Evolutionary conservation across 1,140 invertebrate genomes (phyloP).

Genomic region (Trachelipus rathkii): DNA sequence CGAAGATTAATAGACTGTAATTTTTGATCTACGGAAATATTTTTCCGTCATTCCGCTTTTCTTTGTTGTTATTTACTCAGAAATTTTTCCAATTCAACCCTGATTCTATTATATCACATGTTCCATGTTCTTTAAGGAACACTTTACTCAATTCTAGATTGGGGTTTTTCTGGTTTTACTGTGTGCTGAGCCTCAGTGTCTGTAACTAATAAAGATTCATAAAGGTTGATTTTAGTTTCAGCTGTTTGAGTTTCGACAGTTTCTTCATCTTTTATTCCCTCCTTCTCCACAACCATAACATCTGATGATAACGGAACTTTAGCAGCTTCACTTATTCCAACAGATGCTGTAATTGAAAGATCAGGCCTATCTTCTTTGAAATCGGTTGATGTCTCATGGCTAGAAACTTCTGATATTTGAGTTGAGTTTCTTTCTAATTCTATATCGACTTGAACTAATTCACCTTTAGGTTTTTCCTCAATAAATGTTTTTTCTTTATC

Average conservation of each 20-base stretch:
- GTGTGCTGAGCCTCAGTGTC: conserved; percentile 26
- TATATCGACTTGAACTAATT: conserved; percentile 25
- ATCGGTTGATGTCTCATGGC: conserved; percentile 30
- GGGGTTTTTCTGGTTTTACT: too few relatives aligned
- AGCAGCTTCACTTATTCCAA: conserved; percentile 30
- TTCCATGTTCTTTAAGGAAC: too few relatives aligned
- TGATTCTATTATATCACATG: too few relatives aligned
- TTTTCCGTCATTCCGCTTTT: too few relatives aligned
- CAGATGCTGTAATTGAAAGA: conserved; percentile 24
- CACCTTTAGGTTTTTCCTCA: conserved; percentile 13
- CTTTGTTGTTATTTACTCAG: too few relatives aligned
- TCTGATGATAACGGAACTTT: conserved; percentile 34
- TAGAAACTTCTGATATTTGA: conserved; percentile 21
- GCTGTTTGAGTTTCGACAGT: conserved; percentile 33
- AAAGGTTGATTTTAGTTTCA: too few relatives aligned
- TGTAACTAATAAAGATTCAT: conserved; percentile 58
- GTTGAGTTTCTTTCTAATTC: conserved; percentile 3
- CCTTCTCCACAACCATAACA: conserved; percentile 29
- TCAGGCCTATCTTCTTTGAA: not conserved
- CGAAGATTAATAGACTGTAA: too few relatives aligned
- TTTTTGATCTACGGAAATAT: too few relatives aligned
- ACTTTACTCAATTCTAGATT: too few relatives aligned
- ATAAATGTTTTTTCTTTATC: too few relatives aligned
- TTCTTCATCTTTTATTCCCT: conserved; percentile 47
- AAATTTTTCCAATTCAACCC: too few relatives aligned